Conservation (phyloP, 2,888 invertebrate genomes). For the Diachrysia chrysitis region DNA sequence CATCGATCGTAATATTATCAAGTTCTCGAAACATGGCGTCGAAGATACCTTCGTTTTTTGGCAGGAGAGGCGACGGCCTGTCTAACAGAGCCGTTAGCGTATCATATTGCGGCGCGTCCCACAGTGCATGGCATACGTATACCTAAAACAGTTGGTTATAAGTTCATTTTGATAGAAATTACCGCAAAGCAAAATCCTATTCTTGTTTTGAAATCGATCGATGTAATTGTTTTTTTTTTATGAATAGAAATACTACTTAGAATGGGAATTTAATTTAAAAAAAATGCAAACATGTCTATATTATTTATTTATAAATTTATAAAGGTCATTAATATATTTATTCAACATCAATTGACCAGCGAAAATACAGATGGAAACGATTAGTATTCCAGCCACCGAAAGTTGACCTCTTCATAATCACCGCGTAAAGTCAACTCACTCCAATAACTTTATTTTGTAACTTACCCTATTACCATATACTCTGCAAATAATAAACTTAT, state of each 20-base stretch:
- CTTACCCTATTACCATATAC: constrained; percentile 16
- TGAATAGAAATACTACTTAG: too few species aligned
- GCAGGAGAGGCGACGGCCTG: constrained; percentile 89
- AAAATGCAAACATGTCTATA: too few species aligned
- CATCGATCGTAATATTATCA: constrained; percentile 86
- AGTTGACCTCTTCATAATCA: neutral
- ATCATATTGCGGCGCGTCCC: constrained; percentile 91
- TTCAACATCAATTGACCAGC: too few species aligned
- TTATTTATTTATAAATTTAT: too few species aligned
- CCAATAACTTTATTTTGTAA: constrained; percentile 10
- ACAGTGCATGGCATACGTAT: constrained; percentile 92
- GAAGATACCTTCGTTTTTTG: constrained; percentile 87
- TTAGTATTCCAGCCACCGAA: neutral
- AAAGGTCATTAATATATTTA: too few species aligned
- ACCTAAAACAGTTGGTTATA: constrained; percentile 70
- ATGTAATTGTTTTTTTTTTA: too few species aligned
- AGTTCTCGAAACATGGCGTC: constrained; percentile 88
- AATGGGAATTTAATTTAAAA: too few species aligned
- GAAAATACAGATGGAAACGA: neutral
- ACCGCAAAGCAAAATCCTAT: too few species aligned
- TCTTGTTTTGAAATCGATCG: too few species aligned
- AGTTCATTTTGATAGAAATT: neutral
- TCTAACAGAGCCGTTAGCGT: constrained; percentile 91
- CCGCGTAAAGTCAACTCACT: neutral
- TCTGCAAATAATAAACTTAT: constrained; percentile 27